Evolutionary conservation across 2,797 vertebrate genomes (phyloP).

Genomic region (Varecia variegata): DNA sequence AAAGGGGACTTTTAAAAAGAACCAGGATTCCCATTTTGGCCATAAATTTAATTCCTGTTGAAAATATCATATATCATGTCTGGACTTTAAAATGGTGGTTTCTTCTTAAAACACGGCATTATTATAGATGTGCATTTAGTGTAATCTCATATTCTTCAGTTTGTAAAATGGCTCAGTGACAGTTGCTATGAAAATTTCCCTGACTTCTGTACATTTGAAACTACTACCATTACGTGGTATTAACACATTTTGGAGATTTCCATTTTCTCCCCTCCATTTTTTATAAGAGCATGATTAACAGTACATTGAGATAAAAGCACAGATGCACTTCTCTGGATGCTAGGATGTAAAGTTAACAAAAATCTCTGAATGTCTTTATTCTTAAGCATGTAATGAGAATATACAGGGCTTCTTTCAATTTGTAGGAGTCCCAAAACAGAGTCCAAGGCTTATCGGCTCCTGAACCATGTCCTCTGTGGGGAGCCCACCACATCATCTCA

Average conservation of each 20-base stretch:
- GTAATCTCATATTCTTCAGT: neutral
- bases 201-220: neutral
- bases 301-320: neutral
- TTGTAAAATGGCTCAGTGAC: neutral
- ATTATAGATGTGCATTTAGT: neutral
- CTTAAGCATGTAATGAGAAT: neutral
- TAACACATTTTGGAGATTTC: neutral
- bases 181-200: neutral
- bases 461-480: neutral
- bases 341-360: neutral
- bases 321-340: neutral
- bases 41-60: neutral
- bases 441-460: neutral
- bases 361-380: neutral
- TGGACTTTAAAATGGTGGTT: neutral
- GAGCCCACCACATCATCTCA: neutral
- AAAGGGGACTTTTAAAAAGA: neutral
- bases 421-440: neutral
- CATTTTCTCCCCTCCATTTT: neutral
- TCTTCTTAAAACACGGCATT: neutral
- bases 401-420: neutral
- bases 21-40: neutral
- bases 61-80: neutral
- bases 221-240: neutral
- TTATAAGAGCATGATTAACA: neutral